Evolutionary conservation across 1,140 invertebrate genomes (phyloP).

Genomic region (Zeugodacus cucurbitae): DNA sequence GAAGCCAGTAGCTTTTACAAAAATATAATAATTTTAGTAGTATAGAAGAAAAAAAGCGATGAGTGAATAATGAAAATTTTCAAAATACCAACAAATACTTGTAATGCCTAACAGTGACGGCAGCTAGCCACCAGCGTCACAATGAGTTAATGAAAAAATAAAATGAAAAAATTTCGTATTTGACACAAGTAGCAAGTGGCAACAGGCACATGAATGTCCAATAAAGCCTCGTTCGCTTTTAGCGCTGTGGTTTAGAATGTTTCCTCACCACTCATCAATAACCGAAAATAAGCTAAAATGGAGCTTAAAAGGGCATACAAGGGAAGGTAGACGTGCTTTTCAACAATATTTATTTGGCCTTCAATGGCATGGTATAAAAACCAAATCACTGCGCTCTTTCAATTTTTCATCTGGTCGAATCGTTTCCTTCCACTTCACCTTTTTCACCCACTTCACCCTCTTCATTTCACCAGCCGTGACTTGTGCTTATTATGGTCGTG

Average conservation of each 20-base stretch:
- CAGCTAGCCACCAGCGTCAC: no score
- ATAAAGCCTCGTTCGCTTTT: no score
- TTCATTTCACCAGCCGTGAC: not conserved
- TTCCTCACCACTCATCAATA: not conserved
- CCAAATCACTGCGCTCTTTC: not conserved
- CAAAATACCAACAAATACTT: no score
- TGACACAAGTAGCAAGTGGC: no score
- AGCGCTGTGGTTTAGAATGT: not conserved
- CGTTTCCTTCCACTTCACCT: not conserved
- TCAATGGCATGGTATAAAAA: not conserved
- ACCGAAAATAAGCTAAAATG: not conserved
- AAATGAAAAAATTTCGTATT: no score
- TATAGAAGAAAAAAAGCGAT: no score
- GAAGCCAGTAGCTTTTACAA: no score
- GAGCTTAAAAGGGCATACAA: not conserved
- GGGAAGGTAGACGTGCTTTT: not conserved
- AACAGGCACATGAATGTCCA: no score
- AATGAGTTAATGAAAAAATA: not conserved
- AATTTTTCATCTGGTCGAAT: not conserved
- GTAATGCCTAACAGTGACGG: no score
- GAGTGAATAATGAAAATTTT: no score
- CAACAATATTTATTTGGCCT: not conserved
- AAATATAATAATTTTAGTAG: no score
- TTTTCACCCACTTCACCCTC: not conserved
- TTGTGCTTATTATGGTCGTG: not conserved